These are phyloP conservation scores for Spizaetus ornatus DNA, from an alignment of 2,113 vertebrate genomes.

Conservation along the genomic window DNA sequence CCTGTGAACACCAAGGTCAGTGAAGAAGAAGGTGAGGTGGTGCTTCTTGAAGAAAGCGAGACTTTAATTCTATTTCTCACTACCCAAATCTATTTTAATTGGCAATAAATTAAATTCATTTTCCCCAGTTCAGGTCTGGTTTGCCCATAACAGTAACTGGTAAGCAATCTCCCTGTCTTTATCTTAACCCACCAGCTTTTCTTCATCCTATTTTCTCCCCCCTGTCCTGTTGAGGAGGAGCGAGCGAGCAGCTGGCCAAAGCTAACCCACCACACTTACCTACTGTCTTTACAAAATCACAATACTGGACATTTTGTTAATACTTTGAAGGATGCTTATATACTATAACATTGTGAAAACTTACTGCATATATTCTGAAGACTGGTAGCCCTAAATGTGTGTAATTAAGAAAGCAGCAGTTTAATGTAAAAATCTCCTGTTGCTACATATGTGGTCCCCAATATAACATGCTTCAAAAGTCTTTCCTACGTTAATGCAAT, in stretches of 20 bases:
- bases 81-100: background rate
- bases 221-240: background rate
- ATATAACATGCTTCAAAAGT: background rate
- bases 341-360: background rate
- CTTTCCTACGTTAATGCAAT: background rate
- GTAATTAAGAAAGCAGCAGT: background rate
- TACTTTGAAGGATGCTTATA: background rate
- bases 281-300: background rate
- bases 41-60: background rate
- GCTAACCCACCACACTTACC: background rate
- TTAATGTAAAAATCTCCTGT: background rate
- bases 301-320: background rate
- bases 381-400: background rate
- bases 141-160: background rate
- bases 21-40: background rate
- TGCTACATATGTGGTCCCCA: background rate
- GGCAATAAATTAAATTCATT: background rate
- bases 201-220: background rate
- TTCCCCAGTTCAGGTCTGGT: background rate
- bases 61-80: background rate
- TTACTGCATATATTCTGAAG: background rate
- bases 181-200: background rate
- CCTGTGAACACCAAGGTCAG: background rate
- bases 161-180: background rate
- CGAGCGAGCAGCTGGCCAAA: background rate